Evolutionary conservation across 2,797 vertebrate genomes (phyloP), one percentile per base, ranked within the genome.

Genomic region (Rhincodon typus): DNA sequence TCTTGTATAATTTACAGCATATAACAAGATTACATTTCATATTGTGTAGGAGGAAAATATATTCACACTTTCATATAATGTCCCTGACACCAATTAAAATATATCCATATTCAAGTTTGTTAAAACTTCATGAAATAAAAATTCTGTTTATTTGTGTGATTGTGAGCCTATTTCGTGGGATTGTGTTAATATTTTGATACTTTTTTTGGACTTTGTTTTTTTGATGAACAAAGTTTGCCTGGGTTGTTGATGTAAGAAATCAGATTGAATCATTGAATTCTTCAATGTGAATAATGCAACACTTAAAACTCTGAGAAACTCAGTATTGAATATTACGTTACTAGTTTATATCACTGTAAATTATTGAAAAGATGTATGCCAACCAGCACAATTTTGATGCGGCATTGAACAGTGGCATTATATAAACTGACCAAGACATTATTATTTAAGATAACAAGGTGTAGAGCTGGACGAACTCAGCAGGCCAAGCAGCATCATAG

Each of bases 201-300:
- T 17, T 84, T 17, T 53, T 74, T 53, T 77, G 42, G 3, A 25
- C 0, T 77, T 19, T 0, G 17, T 53, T 53, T 74, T 62, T 74
- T 77, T 95, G 53, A 70, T 53, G 94, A 19, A 5, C 46, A 50
- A 50, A 72, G 30, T 77, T 74, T 74, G 70, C 34, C 46, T 53
- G 4, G 17, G 46, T 95, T 95, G 42, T 57, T 34, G 38, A 77
- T 95, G 7, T 66, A 57, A 66, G 53, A 91, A n/a, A 91, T 91
- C 88, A n/a, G 88, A 66, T 34, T 74, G 42, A 50, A 50, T 50
- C 46, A 50, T 70, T 34, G 70, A 77, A 53, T 77, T 17, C 25
- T 53, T 34, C 46, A n/a, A 34, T 17, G 67, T 77, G 27, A 95
- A 95, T 95, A 95, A 95, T 95, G 70, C 94, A 95, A 53, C 94